These are phyloP conservation scores for Dasypogon diadema DNA, from an alignment of 2,888 invertebrate genomes.

Conservation along the genomic window DNA sequence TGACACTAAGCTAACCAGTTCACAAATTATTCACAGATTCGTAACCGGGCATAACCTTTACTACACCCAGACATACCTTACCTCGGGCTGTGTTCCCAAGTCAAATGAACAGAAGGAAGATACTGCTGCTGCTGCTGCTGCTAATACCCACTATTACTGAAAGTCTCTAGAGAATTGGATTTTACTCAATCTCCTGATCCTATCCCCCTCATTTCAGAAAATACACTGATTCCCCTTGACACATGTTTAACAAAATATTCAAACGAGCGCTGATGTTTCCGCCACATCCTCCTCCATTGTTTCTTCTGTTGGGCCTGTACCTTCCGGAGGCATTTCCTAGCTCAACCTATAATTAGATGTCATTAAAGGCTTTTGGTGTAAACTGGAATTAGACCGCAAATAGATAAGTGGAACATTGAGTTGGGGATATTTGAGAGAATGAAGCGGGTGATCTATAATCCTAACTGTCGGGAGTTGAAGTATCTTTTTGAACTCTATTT, in stretches of 20 bases:
- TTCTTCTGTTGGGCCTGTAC: not conserved
- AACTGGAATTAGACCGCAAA: too few species aligned
- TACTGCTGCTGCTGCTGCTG: too few species aligned
- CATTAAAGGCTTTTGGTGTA: constrained; percentile 14
- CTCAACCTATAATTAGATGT: constrained; percentile 26
- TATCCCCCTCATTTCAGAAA: not conserved
- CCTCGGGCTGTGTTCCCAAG: not conserved
- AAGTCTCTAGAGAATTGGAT: not conserved
- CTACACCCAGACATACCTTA: not conserved
- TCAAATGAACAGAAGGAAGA: not conserved
- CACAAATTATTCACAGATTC: not conserved
- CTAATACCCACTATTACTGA: not conserved
- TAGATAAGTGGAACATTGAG: too few species aligned
- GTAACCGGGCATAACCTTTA: too few species aligned
- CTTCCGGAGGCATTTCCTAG: not conserved
- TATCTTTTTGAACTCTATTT: too few species aligned
- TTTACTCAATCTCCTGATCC: not conserved
- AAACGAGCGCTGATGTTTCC: not conserved
- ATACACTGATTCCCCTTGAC: not conserved
- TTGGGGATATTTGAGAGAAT: too few species aligned
- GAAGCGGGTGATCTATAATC: too few species aligned
- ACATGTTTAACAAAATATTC: not conserved
- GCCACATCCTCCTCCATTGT: not conserved
- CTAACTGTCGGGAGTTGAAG: too few species aligned
- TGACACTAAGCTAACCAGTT: not conserved